These are phyloP conservation scores for Ceyx erithaca DNA, from an alignment of 2,797 vertebrate genomes.

Conservation along the genomic window DNA sequence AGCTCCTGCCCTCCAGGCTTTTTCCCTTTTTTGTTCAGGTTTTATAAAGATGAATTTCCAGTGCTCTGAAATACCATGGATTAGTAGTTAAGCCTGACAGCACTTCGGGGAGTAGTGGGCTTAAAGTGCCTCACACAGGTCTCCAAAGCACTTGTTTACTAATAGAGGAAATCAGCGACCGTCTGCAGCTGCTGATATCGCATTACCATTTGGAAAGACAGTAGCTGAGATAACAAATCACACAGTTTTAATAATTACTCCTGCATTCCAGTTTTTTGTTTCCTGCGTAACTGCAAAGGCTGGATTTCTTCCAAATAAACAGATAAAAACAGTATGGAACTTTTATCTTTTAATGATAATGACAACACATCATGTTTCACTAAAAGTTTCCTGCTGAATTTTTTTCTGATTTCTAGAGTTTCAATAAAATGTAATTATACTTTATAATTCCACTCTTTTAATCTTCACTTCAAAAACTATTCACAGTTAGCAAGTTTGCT, in stretches of 20 bases:
- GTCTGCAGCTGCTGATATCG: slow-evolving; percentile 89
- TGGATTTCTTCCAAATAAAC: slow-evolving; percentile 87
- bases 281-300: slow-evolving; percentile 83
- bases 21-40: slow-evolving; percentile 88
- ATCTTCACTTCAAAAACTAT: slow-evolving; percentile 84
- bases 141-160: slow-evolving; percentile 90
- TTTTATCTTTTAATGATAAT: slow-evolving; percentile 89
- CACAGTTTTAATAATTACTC: slow-evolving; percentile 89
- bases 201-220: slow-evolving; percentile 88
- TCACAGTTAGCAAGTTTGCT: slow-evolving; percentile 77
- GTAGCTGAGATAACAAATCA: slow-evolving; percentile 87
- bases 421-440: slow-evolving; percentile 87
- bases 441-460: slow-evolving; percentile 84
- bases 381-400: slow-evolving; percentile 85
- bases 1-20: slow-evolving; percentile 86
- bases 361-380: slow-evolving; percentile 84
- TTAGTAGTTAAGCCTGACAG: slow-evolving; percentile 90
- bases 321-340: slow-evolving; percentile 89
- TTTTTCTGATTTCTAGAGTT: slow-evolving; percentile 82
- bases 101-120: slow-evolving; percentile 87
- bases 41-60: slow-evolving; percentile 92
- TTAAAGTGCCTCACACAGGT: slow-evolving; percentile 88
- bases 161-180: slow-evolving; percentile 84
- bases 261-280: slow-evolving; percentile 84
- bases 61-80: slow-evolving; percentile 89